Evolutionary conservation across 2,797 vertebrate genomes (phyloP).

Genomic region (Takifugu rubripes): DNA sequence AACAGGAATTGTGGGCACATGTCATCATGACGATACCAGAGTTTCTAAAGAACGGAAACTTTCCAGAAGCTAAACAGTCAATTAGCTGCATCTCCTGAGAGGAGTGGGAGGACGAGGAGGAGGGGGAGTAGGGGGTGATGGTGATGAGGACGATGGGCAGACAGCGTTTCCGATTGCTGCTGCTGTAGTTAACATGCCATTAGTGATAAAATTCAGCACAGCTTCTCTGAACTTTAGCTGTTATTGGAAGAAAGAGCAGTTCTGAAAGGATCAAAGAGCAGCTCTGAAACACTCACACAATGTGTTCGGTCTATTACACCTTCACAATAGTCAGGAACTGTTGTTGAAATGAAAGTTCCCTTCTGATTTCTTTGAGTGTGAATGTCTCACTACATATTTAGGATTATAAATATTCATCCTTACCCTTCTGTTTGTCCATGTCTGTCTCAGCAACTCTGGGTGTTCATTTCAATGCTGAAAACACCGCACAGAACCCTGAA

Average conservation of each 20-base stretch:
- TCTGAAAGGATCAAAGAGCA: too few species aligned
- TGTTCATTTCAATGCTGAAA: conserved; percentile 25
- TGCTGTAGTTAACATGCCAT: conserved; percentile 51
- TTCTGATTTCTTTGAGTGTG: too few species aligned
- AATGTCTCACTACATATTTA: too few species aligned
- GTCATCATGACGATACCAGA: too few species aligned
- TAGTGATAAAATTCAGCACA: neutral
- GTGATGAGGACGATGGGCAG: conserved; percentile 23
- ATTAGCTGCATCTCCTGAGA: conserved; percentile 38
- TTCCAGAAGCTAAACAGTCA: conserved; percentile 37
- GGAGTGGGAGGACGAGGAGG: neutral
- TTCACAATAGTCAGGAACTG: too few species aligned
- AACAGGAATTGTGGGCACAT: conserved; percentile 1
- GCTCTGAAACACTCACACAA: too few species aligned
- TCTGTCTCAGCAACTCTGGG: conserved; percentile 22
- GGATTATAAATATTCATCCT: neutral
- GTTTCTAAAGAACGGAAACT: conserved; percentile 2
- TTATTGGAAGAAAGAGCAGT: too few species aligned
- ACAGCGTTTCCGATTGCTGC: conserved; percentile 50
- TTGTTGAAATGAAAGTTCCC: too few species aligned
- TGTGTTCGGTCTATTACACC: too few species aligned
- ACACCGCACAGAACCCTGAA: conserved; percentile 2
- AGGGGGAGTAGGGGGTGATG: conserved; percentile 17
- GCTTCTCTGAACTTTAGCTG: too few species aligned
- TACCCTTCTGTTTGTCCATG: conserved; percentile 80